Percentiles rank a stretch among this genome's conserved stretches.
Evolutionary conservation across 2,888 invertebrate species (phyloP).

Genomic region (Nasonia oneida): DNA sequence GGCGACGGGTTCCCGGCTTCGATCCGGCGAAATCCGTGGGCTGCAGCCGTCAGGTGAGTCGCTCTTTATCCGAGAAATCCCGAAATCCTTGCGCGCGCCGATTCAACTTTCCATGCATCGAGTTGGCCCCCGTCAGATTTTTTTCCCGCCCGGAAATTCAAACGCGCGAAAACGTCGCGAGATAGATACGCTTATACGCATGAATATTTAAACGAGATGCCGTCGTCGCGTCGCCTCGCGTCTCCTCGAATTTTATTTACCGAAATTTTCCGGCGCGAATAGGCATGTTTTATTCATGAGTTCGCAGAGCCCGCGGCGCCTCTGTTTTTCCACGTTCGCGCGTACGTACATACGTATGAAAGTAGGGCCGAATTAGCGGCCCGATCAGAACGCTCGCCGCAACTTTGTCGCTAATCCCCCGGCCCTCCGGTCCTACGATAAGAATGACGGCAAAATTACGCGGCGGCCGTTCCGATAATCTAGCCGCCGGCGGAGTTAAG

Average conservation of each 20-base stretch:
- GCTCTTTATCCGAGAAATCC: not conserved
- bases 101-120: not conserved
- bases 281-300: not conserved
- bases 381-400: not conserved
- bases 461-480: not conserved
- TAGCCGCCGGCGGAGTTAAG: not conserved
- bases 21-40: conserved; percentile 24
- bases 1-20: conserved; percentile 13
- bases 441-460: conserved; percentile 1
- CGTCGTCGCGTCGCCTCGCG: not conserved
- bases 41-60: conserved; percentile 12
- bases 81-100: not conserved
- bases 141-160: not conserved
- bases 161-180: not conserved
- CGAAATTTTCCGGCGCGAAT: not conserved
- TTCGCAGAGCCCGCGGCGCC: not conserved
- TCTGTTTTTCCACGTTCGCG: not conserved
- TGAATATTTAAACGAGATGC: not conserved
- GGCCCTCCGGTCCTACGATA: not conserved
- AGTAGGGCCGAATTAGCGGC: not conserved
- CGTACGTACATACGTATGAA: not conserved
- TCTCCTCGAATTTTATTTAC: conserved; percentile 12
- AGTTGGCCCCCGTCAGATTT: not conserved
- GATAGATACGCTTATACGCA: not conserved
- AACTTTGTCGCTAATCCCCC: not conserved